Evolutionary conservation across 2,113 vertebrate genomes (phyloP).

Genomic region (Odontophorus gujanensis): DNA sequence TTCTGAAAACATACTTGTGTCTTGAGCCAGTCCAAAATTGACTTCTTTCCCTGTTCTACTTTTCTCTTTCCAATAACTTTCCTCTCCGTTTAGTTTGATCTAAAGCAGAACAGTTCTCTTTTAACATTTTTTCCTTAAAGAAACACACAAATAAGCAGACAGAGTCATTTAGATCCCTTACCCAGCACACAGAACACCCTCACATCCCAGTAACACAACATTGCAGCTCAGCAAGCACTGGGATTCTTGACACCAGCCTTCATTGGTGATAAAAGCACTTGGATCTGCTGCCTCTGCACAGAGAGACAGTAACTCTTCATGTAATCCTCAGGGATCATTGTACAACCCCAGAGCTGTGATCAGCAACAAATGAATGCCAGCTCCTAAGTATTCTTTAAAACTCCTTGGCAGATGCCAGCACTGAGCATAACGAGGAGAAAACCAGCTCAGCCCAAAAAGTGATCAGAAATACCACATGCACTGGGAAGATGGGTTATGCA

Average conservation of each 20-base stretch:
- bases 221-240: neutral
- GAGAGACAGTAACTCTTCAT: neutral
- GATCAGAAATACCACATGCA: neutral
- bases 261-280: fast-evolving
- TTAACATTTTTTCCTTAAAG: too few relatives aligned
- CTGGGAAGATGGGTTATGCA: neutral
- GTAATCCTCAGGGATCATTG: neutral
- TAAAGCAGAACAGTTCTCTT: neutral
- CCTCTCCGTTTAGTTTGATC: neutral
- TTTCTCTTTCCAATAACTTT: neutral
- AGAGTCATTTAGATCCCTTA: neutral
- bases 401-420: neutral
- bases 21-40: neutral
- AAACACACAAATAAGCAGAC: neutral
- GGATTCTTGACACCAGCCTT: neutral
- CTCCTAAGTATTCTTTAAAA: neutral
- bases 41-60: neutral
- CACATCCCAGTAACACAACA: neutral
- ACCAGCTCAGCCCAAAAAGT: neutral
- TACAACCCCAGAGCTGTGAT: neutral
- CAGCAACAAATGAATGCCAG: fast-evolving
- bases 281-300: neutral
- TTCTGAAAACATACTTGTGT: neutral
- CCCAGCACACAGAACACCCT: neutral
- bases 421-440: neutral